These are phyloP conservation scores for Lepidothrix coronata DNA, from an alignment of 2,113 vertebrate species.

Conservation along the genomic window DNA sequence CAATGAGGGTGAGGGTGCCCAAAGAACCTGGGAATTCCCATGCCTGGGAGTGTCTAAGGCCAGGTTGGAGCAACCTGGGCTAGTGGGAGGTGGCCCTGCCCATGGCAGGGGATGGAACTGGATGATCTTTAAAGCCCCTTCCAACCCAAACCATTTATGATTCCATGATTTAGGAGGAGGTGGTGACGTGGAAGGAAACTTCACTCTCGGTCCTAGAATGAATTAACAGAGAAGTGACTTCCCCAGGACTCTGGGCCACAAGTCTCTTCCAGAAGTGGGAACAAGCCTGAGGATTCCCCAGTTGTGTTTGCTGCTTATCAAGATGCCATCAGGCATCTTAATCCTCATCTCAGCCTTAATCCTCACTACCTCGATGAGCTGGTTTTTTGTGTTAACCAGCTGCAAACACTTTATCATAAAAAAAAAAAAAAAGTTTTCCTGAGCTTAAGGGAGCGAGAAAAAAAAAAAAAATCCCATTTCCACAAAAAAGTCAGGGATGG, in stretches of 20 bases:
- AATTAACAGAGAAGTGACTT: not conserved
- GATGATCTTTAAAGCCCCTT: not conserved
- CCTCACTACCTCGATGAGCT: not conserved
- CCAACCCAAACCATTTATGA: not conserved
- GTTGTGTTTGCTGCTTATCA: not conserved
- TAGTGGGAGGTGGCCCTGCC: not conserved
- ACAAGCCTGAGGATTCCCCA: not conserved
- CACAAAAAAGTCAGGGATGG: not conserved
- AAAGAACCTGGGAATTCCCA: not conserved
- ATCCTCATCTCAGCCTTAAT: not conserved
- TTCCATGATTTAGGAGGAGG: not conserved
- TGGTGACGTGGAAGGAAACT: not conserved
- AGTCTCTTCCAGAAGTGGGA: not conserved
- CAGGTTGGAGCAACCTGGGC: not conserved
- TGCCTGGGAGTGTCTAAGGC: not conserved
- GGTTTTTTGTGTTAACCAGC: not conserved
- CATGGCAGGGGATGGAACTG: not conserved
- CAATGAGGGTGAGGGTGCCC: not conserved
- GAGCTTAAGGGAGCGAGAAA: not conserved
- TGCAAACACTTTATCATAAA: not conserved
- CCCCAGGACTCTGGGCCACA: not conserved
- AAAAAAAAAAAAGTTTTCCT: not conserved
- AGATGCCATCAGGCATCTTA: not conserved
- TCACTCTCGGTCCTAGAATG: rapidly evolving
- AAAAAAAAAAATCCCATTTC: not conserved